phyloP scores from a whole-genome alignment of 2,888 invertebrate species.

The Torymus texanus region DNA sequence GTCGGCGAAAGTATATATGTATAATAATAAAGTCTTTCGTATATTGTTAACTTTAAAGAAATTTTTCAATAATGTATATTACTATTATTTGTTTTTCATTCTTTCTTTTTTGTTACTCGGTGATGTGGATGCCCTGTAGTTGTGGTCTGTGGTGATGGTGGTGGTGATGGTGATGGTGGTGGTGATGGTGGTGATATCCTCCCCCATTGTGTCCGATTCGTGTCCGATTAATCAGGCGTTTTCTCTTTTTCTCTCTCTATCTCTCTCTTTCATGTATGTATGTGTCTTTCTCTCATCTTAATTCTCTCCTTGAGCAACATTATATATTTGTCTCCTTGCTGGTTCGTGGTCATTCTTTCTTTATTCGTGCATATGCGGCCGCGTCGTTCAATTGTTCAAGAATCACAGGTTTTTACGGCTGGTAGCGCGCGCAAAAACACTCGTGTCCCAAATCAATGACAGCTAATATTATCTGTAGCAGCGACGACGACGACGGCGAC shows the following conservation, averaged over 20 bases:
- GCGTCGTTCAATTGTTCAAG: too few species aligned
- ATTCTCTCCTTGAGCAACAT: conserved; percentile 45
- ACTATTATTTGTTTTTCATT: too few species aligned
- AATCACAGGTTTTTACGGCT: conserved; percentile 40
- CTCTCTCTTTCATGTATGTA: background rate
- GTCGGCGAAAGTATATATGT: too few species aligned
- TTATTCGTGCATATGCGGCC: conserved; percentile 16
- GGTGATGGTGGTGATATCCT: conserved; percentile 25
- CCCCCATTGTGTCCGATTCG: conserved; percentile 40
- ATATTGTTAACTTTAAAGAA: too few species aligned
- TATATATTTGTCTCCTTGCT: conserved; percentile 41
- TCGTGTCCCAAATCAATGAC: conserved; percentile 36
- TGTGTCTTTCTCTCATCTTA: conserved; percentile 18
- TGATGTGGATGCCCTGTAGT: conserved; percentile 44
- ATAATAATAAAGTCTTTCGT: too few species aligned
- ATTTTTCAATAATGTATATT: too few species aligned
- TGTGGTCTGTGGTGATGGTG: conserved; percentile 38
- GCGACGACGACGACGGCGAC: conserved; percentile 23
- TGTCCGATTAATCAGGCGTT: conserved; percentile 41
- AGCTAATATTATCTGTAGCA: conserved; percentile 18
- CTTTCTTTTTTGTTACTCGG: conserved; percentile 13
- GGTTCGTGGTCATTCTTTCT: conserved; percentile 42
- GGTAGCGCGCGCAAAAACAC: conserved; percentile 38
- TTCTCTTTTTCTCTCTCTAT: background rate
- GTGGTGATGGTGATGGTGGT: conserved; percentile 34